Evolutionary conservation across 2,888 invertebrate species (phyloP).

Genomic region (Sinodicranocentrus sp.): DNA sequence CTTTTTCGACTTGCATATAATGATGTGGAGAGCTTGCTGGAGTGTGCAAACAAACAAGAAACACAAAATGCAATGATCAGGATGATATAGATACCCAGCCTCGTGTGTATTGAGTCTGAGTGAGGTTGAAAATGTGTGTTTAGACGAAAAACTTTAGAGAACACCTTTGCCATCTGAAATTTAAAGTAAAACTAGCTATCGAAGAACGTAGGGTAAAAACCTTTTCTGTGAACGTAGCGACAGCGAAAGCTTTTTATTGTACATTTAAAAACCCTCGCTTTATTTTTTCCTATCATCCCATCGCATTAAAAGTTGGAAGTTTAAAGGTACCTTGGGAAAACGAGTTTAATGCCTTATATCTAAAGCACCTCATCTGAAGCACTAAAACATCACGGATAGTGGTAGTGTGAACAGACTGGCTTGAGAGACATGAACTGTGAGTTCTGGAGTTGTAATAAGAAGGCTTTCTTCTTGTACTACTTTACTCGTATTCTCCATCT

Average conservation of each 20-base stretch:
- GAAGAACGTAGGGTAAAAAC: slow-evolving; percentile 26
- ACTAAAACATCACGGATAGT: not conserved
- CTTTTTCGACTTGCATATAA: no score
- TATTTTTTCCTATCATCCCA: not conserved
- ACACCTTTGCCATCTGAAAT: slow-evolving; percentile 4
- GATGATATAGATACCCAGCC: not conserved
- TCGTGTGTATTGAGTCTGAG: slow-evolving; percentile 8
- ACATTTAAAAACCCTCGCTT: not conserved
- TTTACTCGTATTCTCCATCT: slow-evolving; percentile 4
- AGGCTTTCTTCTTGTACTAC: not conserved
- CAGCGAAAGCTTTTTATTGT: slow-evolving; percentile 7
- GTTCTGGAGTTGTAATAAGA: not conserved
- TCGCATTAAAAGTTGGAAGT: slow-evolving; percentile 22
- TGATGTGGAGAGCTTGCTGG: no score
- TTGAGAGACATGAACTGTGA: not conserved
- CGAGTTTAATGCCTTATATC: not conserved
- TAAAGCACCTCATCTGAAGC: not conserved
- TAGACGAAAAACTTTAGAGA: not conserved
- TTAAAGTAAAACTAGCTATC: slow-evolving; percentile 32
- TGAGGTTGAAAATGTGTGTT: slow-evolving; percentile 9
- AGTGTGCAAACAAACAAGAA: not conserved
- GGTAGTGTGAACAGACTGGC: slow-evolving; percentile 2
- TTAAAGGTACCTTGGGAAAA: slow-evolving; percentile 13
- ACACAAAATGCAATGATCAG: not conserved
- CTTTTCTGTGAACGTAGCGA: slow-evolving; percentile 8